Conservation (phyloP, 2,113 vertebrate species). For the Apteryx owenii region DNA sequence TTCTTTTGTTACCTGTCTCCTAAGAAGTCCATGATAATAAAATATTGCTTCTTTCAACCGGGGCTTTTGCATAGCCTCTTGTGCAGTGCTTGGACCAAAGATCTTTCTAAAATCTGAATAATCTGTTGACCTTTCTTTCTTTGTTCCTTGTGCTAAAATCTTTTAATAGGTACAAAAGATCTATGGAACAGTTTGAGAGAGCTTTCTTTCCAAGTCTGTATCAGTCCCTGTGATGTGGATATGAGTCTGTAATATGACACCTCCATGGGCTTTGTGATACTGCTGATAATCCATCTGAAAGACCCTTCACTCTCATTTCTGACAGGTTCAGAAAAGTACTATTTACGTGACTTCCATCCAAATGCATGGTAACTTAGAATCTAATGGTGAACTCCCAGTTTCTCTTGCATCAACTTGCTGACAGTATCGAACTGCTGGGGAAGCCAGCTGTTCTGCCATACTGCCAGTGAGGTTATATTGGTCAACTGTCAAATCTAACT, state of each 20-base stretch:
- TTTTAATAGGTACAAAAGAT: not conserved
- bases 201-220: not conserved
- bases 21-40: not conserved
- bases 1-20: not conserved
- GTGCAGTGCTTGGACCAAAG: not conserved
- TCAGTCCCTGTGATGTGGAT: not conserved
- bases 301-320: not conserved
- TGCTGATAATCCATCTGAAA: not conserved
- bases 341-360: not conserved
- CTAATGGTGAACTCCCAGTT: not conserved
- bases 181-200: not conserved
- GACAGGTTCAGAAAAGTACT: not conserved
- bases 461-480: not conserved
- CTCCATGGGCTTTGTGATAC: not conserved
- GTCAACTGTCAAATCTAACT: not conserved
- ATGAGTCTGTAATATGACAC: not conserved
- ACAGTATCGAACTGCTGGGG: not conserved
- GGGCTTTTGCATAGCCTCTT: not conserved
- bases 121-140: not conserved
- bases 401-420: not conserved
- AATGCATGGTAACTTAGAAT: not conserved
- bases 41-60: not conserved
- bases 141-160: not conserved
- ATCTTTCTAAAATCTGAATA: not conserved
- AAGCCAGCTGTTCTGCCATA: not conserved